These are phyloP conservation scores for Pterocles orientalis DNA, from an alignment of 2,113 vertebrate genomes.

Conservation along the genomic window DNA sequence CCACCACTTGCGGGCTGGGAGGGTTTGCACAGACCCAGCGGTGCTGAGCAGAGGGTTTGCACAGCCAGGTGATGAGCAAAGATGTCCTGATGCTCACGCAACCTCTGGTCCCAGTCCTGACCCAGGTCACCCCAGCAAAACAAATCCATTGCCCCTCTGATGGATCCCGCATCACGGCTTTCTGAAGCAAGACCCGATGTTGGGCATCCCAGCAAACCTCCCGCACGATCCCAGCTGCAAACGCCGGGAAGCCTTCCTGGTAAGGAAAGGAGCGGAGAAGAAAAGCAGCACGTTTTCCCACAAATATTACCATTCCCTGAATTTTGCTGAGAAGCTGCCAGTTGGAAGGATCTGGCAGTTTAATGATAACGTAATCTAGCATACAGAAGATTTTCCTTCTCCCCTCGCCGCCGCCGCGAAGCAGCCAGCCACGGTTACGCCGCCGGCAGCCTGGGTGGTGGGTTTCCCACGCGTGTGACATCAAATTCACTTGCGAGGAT, in stretches of 20 bases:
- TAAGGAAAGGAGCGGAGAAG: neutral
- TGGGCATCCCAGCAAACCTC: neutral
- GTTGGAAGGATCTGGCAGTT: neutral
- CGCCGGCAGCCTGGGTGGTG: constrained; percentile 36
- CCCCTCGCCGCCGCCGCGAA: neutral
- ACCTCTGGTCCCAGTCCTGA: neutral
- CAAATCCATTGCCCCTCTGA: too few species aligned
- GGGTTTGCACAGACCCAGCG: neutral
- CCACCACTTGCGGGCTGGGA: neutral
- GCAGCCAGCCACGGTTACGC: neutral
- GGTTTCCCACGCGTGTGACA: neutral
- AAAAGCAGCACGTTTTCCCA: neutral
- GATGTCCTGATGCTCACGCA: neutral
- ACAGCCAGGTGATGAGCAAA: neutral
- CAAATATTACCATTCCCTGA: neutral
- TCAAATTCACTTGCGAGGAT: neutral
- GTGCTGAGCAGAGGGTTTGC: neutral
- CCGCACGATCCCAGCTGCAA: rapidly evolving
- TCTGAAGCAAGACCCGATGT: rapidly evolving
- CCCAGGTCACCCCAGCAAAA: neutral
- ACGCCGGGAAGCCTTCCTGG: rapidly evolving
- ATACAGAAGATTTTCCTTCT: neutral
- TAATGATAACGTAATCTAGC: neutral
- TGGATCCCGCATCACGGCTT: rapidly evolving
- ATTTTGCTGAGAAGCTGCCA: neutral